These are phyloP conservation scores for Coturnix japonica DNA, from an alignment of 2,113 vertebrate genomes.

Conservation along the genomic window DNA sequence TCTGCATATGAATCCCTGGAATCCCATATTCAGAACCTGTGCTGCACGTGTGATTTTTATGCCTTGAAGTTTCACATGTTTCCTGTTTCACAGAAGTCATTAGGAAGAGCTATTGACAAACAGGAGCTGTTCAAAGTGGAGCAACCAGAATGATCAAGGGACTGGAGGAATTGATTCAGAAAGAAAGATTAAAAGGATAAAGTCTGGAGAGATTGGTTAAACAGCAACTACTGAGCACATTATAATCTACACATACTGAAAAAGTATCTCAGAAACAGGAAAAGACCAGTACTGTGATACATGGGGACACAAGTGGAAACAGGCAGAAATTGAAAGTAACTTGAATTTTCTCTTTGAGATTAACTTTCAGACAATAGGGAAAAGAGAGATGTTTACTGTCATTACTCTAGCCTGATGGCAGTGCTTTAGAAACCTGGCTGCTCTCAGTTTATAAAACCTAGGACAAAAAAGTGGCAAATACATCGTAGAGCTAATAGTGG, in stretches of 20 bases:
- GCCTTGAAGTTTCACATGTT: conserved; percentile 47
- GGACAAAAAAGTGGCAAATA: background rate
- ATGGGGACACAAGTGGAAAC: conserved; percentile 54
- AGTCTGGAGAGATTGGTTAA: conserved; percentile 71
- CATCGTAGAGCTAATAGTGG: background rate
- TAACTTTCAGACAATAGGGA: conserved; percentile 50
- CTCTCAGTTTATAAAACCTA: background rate
- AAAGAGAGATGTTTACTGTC: conserved; percentile 41
- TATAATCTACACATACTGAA: conserved; percentile 57
- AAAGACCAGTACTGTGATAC: conserved; percentile 52
- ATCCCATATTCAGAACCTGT: background rate
- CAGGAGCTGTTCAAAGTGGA: conserved; percentile 66
- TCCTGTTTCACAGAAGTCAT: conserved; percentile 39
- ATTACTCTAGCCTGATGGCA: conserved; percentile 24
- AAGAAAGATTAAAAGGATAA: conserved; percentile 74
- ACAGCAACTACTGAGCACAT: conserved; percentile 57
- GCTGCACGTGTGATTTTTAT: background rate
- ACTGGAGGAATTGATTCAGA: conserved; percentile 67
- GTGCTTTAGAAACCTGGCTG: background rate
- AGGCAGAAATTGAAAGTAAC: conserved; percentile 61
- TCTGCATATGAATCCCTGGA: background rate
- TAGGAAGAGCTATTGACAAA: conserved; percentile 72
- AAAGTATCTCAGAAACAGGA: conserved; percentile 58
- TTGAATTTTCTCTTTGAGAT: conserved; percentile 52
- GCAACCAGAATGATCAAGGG: conserved; percentile 70